Evolutionary conservation across 2,113 vertebrate species (phyloP).

Genomic region (Melanotaenia duboulayi): DNA sequence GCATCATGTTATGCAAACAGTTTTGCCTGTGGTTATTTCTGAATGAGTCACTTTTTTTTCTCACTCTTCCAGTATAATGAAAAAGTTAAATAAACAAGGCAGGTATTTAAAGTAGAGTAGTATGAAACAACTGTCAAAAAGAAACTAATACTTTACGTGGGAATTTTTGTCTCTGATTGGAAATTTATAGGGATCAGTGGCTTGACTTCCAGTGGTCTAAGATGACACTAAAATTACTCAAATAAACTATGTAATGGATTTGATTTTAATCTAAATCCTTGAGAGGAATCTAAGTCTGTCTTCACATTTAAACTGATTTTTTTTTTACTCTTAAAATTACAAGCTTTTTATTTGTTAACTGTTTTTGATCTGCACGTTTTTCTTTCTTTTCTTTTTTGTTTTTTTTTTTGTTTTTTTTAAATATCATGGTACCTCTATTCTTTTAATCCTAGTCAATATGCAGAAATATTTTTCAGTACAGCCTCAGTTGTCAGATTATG

Average conservation of each 20-base stretch:
- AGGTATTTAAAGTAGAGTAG: background rate
- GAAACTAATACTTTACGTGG: conserved; percentile 11
- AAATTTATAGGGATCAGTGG: background rate
- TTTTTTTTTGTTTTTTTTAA: too few species aligned
- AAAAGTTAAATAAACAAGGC: background rate
- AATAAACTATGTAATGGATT: background rate
- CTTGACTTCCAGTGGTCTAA: background rate
- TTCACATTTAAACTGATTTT: too few species aligned
- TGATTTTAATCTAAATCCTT: too few species aligned
- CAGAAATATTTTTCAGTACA: too few species aligned
- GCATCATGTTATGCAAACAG: conserved; percentile 3
- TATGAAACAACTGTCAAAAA: background rate
- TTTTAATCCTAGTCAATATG: too few species aligned
- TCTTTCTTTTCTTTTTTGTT: too few species aligned
- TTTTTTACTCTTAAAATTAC: too few species aligned
- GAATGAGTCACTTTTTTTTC: conserved; percentile 16
- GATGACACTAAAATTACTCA: background rate
- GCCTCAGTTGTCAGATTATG: too few species aligned
- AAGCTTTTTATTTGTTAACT: too few species aligned
- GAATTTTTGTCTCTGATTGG: background rate
- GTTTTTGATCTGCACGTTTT: too few species aligned
- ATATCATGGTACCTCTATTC: too few species aligned
- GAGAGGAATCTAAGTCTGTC: too few species aligned
- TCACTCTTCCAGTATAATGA: background rate
- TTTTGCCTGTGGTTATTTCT: conserved; percentile 7